phyloP scores from a whole-genome alignment of 2,888 invertebrate species.

The Theodoxus fluviatilis region DNA sequence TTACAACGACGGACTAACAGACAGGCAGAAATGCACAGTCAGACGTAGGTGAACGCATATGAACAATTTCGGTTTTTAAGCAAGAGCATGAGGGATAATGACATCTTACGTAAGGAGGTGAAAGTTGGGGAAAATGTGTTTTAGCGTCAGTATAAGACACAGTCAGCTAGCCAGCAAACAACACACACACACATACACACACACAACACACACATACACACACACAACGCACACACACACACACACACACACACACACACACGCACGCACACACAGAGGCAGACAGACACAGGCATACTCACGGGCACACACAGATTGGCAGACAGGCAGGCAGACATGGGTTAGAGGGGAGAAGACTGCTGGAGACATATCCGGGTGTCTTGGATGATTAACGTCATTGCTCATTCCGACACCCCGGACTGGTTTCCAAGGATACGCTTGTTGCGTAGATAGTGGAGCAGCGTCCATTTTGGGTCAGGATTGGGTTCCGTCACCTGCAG shows the following conservation, averaged over 20 bases:
- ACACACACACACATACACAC: neutral
- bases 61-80: too few species aligned
- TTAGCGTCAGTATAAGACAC: too few species aligned
- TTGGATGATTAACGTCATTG: neutral
- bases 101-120: too few species aligned
- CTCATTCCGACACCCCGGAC: neutral
- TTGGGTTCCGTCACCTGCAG: constrained; percentile 25
- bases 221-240: constrained; percentile 1
- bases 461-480: constrained; percentile 32
- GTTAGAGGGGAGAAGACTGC: neutral
- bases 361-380: neutral
- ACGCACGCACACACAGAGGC: constrained; percentile 4
- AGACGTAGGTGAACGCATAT: too few species aligned
- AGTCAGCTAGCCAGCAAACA: neutral
- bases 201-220: constrained; percentile 2
- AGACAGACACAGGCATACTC: too few species aligned
- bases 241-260: constrained; percentile 6
- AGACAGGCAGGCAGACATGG: too few species aligned
- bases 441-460: constrained; percentile 30
- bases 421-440: constrained; percentile 29
- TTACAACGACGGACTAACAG: too few species aligned
- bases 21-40: too few species aligned
- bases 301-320: too few species aligned
- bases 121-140: too few species aligned
- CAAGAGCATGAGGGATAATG: too few species aligned